Base-by-base conservation (phyloP, 2,113 vertebrate species). In the Sialia sialis region DNA sequence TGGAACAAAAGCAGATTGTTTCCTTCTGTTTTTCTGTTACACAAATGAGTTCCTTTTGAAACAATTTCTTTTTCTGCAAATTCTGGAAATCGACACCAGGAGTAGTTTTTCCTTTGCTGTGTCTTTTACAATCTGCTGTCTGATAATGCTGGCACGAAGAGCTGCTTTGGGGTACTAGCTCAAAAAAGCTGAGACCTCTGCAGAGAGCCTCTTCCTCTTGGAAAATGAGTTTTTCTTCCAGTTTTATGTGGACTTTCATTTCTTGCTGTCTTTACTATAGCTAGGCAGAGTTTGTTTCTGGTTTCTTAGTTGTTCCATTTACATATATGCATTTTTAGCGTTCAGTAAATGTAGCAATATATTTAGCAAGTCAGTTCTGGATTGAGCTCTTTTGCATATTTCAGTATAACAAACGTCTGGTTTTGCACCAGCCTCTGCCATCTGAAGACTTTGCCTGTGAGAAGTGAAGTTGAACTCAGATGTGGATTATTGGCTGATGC, bases 1-100 rank as follows among this genome's bases (percentile, higher is more conserved):
- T 86, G 59, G 85, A 76, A 95, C 91, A 94, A 95, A 95, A 96
- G 89, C 94, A 96, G 69, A 96, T 88, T 95, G 91, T 96, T 95
- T 91, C 82, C 66, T 66, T 90, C 84, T 95, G 84, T 87, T 89
- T 93, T 78, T 93, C 39, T 29, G 70, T 96, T 87, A 92, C 81
- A 82, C 84, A 83, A 84, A 93, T 82, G 67, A 83, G 75, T 73
- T 96, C 75, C 90, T 94, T 94, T 93, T 75, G 80, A 95, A 91
- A 72, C 70, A 79, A 58, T 93, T 93, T 92, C 85, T 81, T 93
- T 74, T 84, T 93, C 87, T 94, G 36, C 75, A 90, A 55, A 89
- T 93, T 96, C 91, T 95, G 90, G 84, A 95, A 93, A 93, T 90
- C 0, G 9, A 92, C 84, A 94, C 82, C 69, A 29, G 54, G 56